These are phyloP conservation scores for Eremobia ochroleuca DNA, from an alignment of 2,888 invertebrate species.

Conservation along the genomic window DNA sequence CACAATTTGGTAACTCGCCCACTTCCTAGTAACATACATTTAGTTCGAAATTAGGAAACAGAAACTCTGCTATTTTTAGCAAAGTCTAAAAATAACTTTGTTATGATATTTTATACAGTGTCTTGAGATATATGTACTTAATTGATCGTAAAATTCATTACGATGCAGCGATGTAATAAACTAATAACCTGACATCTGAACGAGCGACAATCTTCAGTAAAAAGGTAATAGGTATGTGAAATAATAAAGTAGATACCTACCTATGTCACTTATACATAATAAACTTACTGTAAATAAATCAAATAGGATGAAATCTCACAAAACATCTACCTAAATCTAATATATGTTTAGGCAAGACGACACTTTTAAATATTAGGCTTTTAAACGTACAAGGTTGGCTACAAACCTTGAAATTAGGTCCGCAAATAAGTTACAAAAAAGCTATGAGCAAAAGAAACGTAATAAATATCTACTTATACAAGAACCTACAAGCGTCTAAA, in stretches of 20 bases:
- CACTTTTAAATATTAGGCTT: not conserved
- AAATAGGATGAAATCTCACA: not conserved
- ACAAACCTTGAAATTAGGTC: conserved; percentile 16
- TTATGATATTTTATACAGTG: not conserved
- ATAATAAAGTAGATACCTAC: not conserved
- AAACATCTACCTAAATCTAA: not conserved
- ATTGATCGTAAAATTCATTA: not conserved
- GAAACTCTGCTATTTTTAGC: not conserved
- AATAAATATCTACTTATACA: conserved; percentile 23
- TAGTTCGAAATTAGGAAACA: not conserved
- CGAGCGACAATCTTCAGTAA: not conserved
- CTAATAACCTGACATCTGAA: not conserved
- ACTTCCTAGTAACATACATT: not conserved
- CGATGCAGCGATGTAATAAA: no score
- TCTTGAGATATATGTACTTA: not conserved
- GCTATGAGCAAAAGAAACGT: conserved; percentile 5
- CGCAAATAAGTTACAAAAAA: conserved; percentile 19
- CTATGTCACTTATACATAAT: not conserved
- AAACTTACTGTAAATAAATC: not conserved
- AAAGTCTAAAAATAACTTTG: not conserved
- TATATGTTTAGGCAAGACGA: not conserved
- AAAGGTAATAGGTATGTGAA: not conserved
- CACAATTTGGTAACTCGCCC: conserved; percentile 12
- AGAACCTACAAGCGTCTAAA: conserved; percentile 9
- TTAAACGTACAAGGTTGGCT: not conserved